Evolutionary conservation across 2,797 vertebrate species (phyloP), one percentile per base, ranked within the genome.

Genomic region (Dicrostonyx torquatus): DNA sequence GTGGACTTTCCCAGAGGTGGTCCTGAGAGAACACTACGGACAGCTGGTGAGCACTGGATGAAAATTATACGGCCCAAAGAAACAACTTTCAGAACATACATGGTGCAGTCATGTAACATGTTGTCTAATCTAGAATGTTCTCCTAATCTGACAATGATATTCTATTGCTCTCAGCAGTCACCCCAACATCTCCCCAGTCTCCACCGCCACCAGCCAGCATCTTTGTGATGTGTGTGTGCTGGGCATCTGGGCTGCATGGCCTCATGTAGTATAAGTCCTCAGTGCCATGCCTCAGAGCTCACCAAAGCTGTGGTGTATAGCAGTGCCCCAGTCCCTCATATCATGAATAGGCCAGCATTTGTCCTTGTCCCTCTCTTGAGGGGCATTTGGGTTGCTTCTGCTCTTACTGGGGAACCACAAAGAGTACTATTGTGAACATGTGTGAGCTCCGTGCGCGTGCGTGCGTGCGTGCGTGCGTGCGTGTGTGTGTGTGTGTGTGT

Each of bases 281-380:
- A 0, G 13, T 40, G 64, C 9, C 24, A 4, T 53, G 34, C 45
- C 75, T 37, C 26, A 31, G 60, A 48, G 14, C 48, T 53, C 24
- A 20, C 34, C 34, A 22, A 87, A 70, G 85, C 20, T 40, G 48
- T 20, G 15, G 34, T n/a, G 43, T 48, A 14, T 31, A n/a, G 13
- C 24, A 55, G 66, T 40, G 66, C 14, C n/a, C 1, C 0, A 0
- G 9, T 1, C 64, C 7, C 55, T 60, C 8, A 1, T 15, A 62
- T 18, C 45, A 1, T 5, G 4, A 45, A 15, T 1, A 2, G 26
- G 2, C 7, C 77, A 14, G 78, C 0, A 0, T 66, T 29, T 60
- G 9, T 40, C 7, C 26, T 40, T 6, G 0, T 13, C 22, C 12
- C 0, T 20, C 40, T 26, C 2, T 0, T 2, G 29, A 11, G 7